These are phyloP conservation scores for Pluvianellus socialis DNA, from an alignment of 2,113 vertebrate species.

Conservation along the genomic window DNA sequence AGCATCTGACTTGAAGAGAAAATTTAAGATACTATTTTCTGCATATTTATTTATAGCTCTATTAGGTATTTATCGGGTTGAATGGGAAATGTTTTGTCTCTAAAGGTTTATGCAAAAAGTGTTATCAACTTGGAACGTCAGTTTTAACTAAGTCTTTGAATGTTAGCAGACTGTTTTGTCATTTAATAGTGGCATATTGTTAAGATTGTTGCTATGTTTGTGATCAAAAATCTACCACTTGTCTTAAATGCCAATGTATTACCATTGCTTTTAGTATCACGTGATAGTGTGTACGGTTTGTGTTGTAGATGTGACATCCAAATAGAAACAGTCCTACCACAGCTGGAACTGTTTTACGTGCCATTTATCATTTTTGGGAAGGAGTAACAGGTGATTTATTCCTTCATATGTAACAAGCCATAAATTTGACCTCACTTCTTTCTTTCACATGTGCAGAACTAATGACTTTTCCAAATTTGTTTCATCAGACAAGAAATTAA, in stretches of 20 bases:
- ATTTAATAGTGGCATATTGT: neutral
- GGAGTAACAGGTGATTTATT: neutral
- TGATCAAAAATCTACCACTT: neutral
- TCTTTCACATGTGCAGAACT: neutral
- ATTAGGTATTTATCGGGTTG: neutral
- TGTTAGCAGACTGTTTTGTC: constrained; percentile 22
- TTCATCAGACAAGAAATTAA: neutral
- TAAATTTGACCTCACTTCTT: neutral
- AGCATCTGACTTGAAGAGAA: neutral
- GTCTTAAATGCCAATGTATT: constrained; percentile 4
- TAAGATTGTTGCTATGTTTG: neutral
- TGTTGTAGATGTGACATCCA: neutral
- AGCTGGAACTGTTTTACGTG: constrained; percentile 12
- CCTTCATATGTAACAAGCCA: neutral
- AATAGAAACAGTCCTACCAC: neutral
- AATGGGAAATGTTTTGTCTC: neutral
- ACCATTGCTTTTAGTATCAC: neutral
- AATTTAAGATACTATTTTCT: neutral
- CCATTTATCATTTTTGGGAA: neutral
- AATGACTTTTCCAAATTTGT: neutral
- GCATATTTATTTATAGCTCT: neutral
- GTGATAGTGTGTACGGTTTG: neutral
- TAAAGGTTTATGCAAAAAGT: neutral
- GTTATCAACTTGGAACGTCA: neutral
- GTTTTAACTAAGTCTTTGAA: neutral